Evolutionary conservation across 1,140 invertebrate genomes (phyloP).

Genomic region (Cardiocondyla obscurior): DNA sequence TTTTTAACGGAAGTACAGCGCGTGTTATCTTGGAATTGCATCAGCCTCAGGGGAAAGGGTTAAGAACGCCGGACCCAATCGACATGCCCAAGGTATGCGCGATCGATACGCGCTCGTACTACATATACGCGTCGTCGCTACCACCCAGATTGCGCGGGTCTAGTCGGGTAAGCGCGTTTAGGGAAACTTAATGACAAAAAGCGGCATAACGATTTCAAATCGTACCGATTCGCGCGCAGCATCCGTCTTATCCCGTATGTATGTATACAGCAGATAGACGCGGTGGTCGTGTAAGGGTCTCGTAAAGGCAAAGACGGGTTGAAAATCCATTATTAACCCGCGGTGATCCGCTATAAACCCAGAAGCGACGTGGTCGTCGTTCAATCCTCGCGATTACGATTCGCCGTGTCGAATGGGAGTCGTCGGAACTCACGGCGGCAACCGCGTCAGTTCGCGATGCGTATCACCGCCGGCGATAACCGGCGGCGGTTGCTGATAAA

Average conservation of each 20-base stretch:
- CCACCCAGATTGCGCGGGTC: background rate
- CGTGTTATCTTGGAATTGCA: constrained; percentile 31
- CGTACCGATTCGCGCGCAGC: constrained; percentile 49
- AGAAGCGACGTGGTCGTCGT: constrained; percentile 56
- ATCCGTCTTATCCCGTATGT: constrained; percentile 77
- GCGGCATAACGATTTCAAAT: constrained; percentile 73
- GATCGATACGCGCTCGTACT: constrained; percentile 31
- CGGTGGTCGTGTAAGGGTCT: constrained; percentile 75
- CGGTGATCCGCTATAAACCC: constrained; percentile 74
- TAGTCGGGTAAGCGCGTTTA: constrained; percentile 72
- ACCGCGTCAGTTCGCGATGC: background rate
- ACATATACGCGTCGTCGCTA: constrained; percentile 22
- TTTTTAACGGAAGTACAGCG: background rate
- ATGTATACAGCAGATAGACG: constrained; percentile 78
- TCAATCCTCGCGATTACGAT: constrained; percentile 7
- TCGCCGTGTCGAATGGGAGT: background rate
- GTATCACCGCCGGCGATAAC: background rate
- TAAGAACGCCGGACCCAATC: background rate
- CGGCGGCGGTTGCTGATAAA: constrained; percentile 3
- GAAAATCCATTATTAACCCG: constrained; percentile 82
- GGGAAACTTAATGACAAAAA: constrained; percentile 80
- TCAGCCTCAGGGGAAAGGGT: background rate
- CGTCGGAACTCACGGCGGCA: background rate
- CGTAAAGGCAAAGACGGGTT: constrained; percentile 80
- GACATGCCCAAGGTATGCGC: constrained; percentile 34